phyloP scores from a whole-genome alignment of 2,888 invertebrate genomes.

The Tipula unca region DNA sequence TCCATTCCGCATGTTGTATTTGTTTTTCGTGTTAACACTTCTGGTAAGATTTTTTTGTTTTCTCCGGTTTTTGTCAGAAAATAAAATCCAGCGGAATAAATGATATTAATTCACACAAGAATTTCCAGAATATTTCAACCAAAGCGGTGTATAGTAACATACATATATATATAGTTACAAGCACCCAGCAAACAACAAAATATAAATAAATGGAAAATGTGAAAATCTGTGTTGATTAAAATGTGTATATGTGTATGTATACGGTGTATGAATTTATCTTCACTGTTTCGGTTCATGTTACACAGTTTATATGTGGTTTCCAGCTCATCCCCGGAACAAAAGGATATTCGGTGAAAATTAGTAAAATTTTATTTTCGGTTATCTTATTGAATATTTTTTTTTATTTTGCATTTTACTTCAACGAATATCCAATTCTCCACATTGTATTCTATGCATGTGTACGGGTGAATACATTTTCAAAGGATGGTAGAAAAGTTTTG shows the following conservation, averaged over 20 bases:
- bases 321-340: not conserved
- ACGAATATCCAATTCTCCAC: not conserved
- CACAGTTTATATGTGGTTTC: not conserved
- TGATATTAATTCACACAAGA: not conserved
- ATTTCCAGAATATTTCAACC: not conserved
- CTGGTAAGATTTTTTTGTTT: not conserved
- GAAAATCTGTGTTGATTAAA: slow-evolving; percentile 4
- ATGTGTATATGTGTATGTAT: not conserved
- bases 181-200: not conserved
- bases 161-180: too few species aligned
- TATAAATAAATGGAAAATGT: not conserved
- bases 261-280: not conserved
- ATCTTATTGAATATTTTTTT: not conserved
- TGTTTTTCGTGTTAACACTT: not conserved
- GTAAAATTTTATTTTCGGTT: not conserved
- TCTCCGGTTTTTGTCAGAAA: not conserved
- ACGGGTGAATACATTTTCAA: not conserved
- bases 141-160: not conserved
- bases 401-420: not conserved
- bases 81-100: not conserved
- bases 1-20: not conserved
- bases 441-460: not conserved
- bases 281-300: not conserved
- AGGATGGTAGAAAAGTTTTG: not conserved
- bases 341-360: not conserved